A percentile compares a stretch with the other conserved stretches of the same genome.
phyloP scores from a whole-genome alignment of 2,888 invertebrate species.

The Clistopyga incitator region DNA sequence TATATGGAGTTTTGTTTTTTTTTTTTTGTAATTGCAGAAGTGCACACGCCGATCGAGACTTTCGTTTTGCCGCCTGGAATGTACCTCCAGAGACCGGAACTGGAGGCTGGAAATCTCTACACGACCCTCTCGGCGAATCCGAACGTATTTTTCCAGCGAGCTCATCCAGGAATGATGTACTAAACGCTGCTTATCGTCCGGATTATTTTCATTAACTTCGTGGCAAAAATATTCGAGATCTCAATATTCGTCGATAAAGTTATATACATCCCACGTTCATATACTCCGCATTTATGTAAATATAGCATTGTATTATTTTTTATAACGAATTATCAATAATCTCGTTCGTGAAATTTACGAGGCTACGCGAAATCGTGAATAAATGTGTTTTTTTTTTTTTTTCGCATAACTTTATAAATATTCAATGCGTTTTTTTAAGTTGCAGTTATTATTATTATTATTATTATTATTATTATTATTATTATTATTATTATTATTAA shows the following conservation, averaged over 20 bases:
- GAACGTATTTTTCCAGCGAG: conserved; percentile 95
- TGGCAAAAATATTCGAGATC: conserved; percentile 13
- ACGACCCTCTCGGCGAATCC: conserved; percentile 95
- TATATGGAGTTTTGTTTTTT: too few relatives aligned
- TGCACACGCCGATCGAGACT: conserved; percentile 80
- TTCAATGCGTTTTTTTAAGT: too few relatives aligned
- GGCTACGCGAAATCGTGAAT: conserved; percentile 21
- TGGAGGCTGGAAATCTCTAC: conserved; percentile 91
- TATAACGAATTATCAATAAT: conserved; percentile 19
- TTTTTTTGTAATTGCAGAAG: conserved; percentile 78
- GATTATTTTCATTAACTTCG: background rate
- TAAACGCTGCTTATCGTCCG: conserved; percentile 84
- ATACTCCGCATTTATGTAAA: conserved; percentile 53
- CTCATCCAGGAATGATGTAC: conserved; percentile 97
- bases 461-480: too few relatives aligned
- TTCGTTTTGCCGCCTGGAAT: conserved; percentile 87
- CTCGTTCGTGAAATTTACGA: background rate
- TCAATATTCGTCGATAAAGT: conserved; percentile 45
- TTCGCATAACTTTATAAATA: background rate
- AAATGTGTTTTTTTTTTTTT: conserved; percentile 29
- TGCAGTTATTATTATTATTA: too few relatives aligned
- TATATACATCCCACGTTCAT: conserved; percentile 40
- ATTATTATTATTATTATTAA: too few relatives aligned
- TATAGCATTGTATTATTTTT: conserved; percentile 52
- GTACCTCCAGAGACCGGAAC: conserved; percentile 89